A percentile compares a stretch with the other conserved stretches of the same genome.
Conservation (phyloP, 2,797 vertebrate species). For the Peromyscus melanophrys region DNA sequence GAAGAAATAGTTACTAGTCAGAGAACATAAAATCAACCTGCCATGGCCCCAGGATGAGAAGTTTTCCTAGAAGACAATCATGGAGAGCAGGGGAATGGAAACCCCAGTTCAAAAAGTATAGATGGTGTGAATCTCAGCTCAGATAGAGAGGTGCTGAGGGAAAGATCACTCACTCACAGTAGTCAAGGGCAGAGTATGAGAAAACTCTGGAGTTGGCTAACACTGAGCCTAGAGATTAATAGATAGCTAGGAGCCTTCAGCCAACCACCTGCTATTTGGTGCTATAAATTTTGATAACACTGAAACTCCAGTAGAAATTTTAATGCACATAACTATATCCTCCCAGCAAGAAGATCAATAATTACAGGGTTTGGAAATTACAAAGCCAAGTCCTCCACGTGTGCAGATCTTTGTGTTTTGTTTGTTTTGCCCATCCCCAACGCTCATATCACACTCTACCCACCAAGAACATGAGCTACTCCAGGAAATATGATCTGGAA, state of each 20-base stretch:
- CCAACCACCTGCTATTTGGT: not conserved
- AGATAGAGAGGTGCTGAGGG: not conserved
- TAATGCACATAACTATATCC: too few relatives aligned
- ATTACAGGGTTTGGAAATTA: not conserved
- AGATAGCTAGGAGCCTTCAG: not conserved
- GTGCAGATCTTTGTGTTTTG: too few relatives aligned
- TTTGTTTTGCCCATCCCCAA: too few relatives aligned
- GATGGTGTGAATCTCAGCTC: too few relatives aligned
- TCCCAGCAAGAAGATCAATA: not conserved
- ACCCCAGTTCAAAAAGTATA: not conserved
- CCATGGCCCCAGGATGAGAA: not conserved
- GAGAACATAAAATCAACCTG: not conserved
- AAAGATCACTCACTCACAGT: not conserved
- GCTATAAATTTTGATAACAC: not conserved
- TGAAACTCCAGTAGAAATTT: not conserved
- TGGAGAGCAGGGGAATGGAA: not conserved
- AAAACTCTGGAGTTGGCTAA: not conserved
- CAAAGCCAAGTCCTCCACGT: not conserved
- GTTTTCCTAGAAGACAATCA: not conserved
- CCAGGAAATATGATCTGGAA: not conserved
- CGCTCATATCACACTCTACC: not conserved
- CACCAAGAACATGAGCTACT: not conserved
- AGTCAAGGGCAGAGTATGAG: not conserved
- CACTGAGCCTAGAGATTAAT: not conserved
- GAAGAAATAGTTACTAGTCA: not conserved